Conservation (phyloP, 2,888 invertebrate genomes). For the Acleris holmiana region DNA sequence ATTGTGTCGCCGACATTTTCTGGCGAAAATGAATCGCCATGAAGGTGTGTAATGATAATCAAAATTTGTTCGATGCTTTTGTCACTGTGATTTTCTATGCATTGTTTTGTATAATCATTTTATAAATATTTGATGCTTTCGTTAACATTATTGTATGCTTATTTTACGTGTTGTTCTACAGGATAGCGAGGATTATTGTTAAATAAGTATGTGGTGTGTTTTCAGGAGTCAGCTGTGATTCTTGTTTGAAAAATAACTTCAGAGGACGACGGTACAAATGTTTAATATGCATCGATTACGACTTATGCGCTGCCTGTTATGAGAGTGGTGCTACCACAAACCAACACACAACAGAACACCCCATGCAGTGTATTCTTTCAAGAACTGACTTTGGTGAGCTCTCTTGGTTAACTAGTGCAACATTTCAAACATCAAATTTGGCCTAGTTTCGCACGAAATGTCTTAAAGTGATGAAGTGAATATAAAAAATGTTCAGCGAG, state of each 20-base stretch:
- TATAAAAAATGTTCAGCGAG: neutral
- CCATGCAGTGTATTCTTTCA: constrained; percentile 99
- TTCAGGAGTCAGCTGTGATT: constrained; percentile 99
- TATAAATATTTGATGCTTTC: constrained; percentile 10
- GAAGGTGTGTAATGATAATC: constrained; percentile 92
- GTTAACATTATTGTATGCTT: constrained; percentile 14
- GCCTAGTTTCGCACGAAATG: constrained; percentile 26
- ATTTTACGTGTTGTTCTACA: constrained; percentile 14
- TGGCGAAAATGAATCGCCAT: constrained; percentile 95
- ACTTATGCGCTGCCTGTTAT: constrained; percentile 98
- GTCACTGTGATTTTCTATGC: constrained; percentile 72
- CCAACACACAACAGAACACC: constrained; percentile 97
- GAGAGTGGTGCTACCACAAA: constrained; percentile 96
- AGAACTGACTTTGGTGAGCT: constrained; percentile 96
- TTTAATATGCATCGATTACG: constrained; percentile 99
- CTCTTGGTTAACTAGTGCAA: constrained; percentile 32
- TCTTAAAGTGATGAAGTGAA: constrained; percentile 19
- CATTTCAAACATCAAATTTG: constrained; percentile 21
- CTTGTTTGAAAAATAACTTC: constrained; percentile 98
- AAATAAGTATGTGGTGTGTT: constrained; percentile 68
- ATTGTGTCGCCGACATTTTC: constrained; percentile 74
- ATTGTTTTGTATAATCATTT: constrained; percentile 31
- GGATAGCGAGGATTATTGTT: constrained; percentile 48
- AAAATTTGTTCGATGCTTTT: constrained; percentile 82
- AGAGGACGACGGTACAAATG: constrained; percentile 99